Evolutionary conservation across 2,113 vertebrate species (phyloP), one percentile per base, ranked within the genome.

Genomic region (Ammodytes marinus): DNA sequence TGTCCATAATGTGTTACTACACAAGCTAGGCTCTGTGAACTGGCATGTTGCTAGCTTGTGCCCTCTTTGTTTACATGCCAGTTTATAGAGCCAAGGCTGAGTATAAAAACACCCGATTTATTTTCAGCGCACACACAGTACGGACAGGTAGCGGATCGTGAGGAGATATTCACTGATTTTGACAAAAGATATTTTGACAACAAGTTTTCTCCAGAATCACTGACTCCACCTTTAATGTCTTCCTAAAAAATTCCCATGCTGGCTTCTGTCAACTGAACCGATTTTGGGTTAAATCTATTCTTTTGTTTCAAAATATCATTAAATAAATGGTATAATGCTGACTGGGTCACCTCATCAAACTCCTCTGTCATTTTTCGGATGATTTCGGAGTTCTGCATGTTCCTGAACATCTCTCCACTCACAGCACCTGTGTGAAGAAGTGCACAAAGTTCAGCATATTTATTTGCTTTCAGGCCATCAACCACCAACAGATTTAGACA

Each of bases 351-450:
- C 97, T 99, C 98, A 93, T 99, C 98, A 94, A 99, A 99, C 87
- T 99, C 98, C 94, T 99, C 98, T 13, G 98, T 99, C 98, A 99
- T 99, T 95, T 98, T 98, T 61, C 98, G 95, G 93, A 99, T 99
- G 93, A 99, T 99, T 95, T 99, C 98, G 50, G 98, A 98, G 92
- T 99, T 99, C 92, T 99, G 98, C 98, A 99, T 97, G 63, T 99
- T 95, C 84, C 98, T 95, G 90, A 99, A 99, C 98, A 99, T 99
- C 90, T 99, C 98, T 72, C 95, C 97, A 86, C 97, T 97, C 85
- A 99, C 98, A 89, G 98, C 96, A 76, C 98, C 98, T 99, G 58
- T 52, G 63, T 13, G 27, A 57, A 46, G 43, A 76, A 64, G 49
- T n/a, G 47, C 10, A 82, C 15, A 19, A 59, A 69, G 40, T 12